Evolutionary conservation across 2,888 invertebrate genomes (phyloP), one percentile per base, ranked within the genome.

Genomic region (Plagodis dolabraria): DNA sequence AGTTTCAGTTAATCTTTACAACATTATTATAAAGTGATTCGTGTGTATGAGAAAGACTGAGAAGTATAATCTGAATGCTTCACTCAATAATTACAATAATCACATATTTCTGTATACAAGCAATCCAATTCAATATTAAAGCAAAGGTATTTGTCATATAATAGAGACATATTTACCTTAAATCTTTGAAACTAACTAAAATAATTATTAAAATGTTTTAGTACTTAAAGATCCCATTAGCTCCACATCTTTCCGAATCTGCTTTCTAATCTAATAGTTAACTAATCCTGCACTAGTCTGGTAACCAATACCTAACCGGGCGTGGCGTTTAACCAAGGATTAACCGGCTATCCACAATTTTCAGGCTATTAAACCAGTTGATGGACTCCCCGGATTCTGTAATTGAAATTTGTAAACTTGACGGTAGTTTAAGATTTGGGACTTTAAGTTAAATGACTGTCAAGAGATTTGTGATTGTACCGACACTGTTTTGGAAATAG

Each of bases 331-430:
- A 60, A 56, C 60, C 48, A 52, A 52, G 56, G 53, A 56, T 61
- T 61, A 61, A 61, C 53, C 42, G 56, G 56, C 51, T 53, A 56
- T 57, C 63, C 51, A 61, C 64, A 69, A 69, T 69, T 65, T 67
- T 63, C 69, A 58, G 64, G 50, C 64, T 61, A 69, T 69, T 67
- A 65, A 54, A 52, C 53, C 42, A 45, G 59, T 43, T 65, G 65
- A 67, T 69, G 53, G 67, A 55, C 64, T 61, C 42, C 34, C 33
- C 48, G 40, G 57, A 44, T 57, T 51, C 45, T 36, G 53, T 68
- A 64, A 68, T 68, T 64, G 57, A 57, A 60, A 60, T 60, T 60
- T 60, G 53, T 55, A 47, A 62, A 60, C 63, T 54, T 54, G 49
- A 50, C 51, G 57, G 44, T 57, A 59, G 61, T 61, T 60, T 61